Conservation (phyloP, 2,888 invertebrate species). For the Hirtodrosophila histrioides region DNA sequence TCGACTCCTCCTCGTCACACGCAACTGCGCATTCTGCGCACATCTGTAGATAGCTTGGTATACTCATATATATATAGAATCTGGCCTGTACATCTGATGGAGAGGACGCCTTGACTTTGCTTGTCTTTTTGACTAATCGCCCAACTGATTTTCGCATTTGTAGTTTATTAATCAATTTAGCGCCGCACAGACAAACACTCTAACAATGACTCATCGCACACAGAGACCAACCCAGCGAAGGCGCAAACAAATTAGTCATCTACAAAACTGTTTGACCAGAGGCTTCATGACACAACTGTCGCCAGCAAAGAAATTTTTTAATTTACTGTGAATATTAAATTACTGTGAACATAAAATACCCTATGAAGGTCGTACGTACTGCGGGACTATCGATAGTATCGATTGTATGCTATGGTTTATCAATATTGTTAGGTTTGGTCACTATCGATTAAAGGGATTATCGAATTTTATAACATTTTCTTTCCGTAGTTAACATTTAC, state of each 20-base stretch:
- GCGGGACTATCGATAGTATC: too few species aligned
- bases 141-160: conserved; percentile 18
- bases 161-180: conserved; percentile 45
- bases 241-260: conserved; percentile 53
- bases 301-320: conserved; percentile 32
- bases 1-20: conserved; percentile 37
- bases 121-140: conserved; percentile 18
- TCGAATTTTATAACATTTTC: too few species aligned
- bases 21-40: conserved; percentile 63
- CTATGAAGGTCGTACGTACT: conserved; percentile 1
- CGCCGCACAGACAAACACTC: conserved; percentile 15
- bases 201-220: conserved; percentile 28
- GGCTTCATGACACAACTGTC: conserved; percentile 39
- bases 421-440: too few species aligned
- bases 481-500: too few species aligned
- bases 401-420: too few species aligned
- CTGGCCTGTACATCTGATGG: not conserved
- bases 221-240: conserved; percentile 3
- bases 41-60: not conserved
- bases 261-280: conserved; percentile 33
- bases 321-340: conserved; percentile 10
- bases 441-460: too few species aligned
- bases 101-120: conserved; percentile 42
- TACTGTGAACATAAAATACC: conserved; percentile 16
- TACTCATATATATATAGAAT: not conserved